Evolutionary conservation across 2,113 vertebrate species (phyloP), one percentile per base, ranked within the genome.

Genomic region (Saiga tatarica): DNA sequence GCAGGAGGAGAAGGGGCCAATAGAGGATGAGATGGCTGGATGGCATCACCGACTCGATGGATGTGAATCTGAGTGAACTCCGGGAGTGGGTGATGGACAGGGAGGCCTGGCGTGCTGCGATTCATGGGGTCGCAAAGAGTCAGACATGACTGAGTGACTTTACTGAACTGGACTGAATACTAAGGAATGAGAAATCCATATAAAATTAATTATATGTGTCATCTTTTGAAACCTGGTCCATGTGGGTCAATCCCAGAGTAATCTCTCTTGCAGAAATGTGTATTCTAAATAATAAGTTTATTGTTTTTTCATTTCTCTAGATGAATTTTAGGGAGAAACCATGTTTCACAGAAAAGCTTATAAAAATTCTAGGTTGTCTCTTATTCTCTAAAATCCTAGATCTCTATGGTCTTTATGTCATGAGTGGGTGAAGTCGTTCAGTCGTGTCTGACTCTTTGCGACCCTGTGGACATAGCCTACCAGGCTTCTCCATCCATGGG

Each of bases 291-390:
- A 53, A 96, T 21, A 95, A 71, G 59, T 84, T 91, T 36, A 71
- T 30, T 52, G 17, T 85, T 30, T 92, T 21, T 95, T 91, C 25
- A 79, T 85, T 96, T 89, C 36, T 57, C n/a, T 67, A 50, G 17
- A 92, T 94, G 74, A 62, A 74, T 53, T 36, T 85, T n/a, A 87
- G 47, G 67, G 74, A 95, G 36, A 50, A 92, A 10, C 14, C 21
- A 36, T 50, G 33, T 45, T 76, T 91, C 57, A 36, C 42, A 97
- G 59, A 76, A 83, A 53, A 90, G 6, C 8, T 71, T 79, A 23
- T 36, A 67, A 60, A 62, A 93, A 42, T 81, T 91, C 23, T 33
- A 90, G 5, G 5, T 62, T 83, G 67, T 50, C 57, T 79, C 55
- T 14, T 93, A 26, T 33, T 93, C 45, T 91, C 53, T n/a, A 45